A percentile compares a stretch with the other conserved stretches of the same genome.
phyloP scores from a whole-genome alignment of 2,888 invertebrate genomes.

The Leucania comma region DNA sequence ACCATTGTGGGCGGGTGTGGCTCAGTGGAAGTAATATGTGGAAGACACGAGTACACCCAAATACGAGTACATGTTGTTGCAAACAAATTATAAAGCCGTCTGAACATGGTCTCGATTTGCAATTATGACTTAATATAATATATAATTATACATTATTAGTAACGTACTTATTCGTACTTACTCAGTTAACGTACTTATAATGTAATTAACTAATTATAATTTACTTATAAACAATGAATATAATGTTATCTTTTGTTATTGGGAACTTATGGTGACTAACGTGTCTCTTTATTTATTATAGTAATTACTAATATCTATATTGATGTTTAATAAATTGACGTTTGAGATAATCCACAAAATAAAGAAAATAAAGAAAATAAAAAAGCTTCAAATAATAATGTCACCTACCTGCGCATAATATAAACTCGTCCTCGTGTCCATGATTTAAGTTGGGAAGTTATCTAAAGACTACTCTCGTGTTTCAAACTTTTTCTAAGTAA shows the following conservation, averaged over 20 bases:
- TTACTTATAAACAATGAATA: too few relatives aligned
- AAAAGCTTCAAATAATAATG: background rate
- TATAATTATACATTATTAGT: conserved; percentile 5
- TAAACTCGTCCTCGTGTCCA: too few relatives aligned
- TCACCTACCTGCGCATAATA: too few relatives aligned
- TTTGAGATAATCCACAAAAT: background rate
- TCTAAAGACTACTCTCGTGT: too few relatives aligned
- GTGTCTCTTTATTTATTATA: conserved; percentile 1
- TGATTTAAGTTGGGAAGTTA: too few relatives aligned
- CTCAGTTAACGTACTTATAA: too few relatives aligned
- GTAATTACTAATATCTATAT: background rate
- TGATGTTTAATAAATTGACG: background rate
- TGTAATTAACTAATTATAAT: too few relatives aligned
- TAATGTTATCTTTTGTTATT: background rate
- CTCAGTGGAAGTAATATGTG: conserved; percentile 44
- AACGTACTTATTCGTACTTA: too few relatives aligned
- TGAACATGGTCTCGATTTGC: conserved; percentile 29
- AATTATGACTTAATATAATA: conserved; percentile 25
- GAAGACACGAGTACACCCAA: conserved; percentile 14
- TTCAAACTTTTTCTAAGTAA: too few relatives aligned
- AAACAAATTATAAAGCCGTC: conserved; percentile 33
- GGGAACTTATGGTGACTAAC: background rate
- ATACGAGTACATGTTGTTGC: conserved; percentile 33
- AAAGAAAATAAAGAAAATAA: too few relatives aligned
- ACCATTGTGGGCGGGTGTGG: conserved; percentile 33